A percentile compares a stretch with the other conserved stretches of the same genome.
Conservation (phyloP, 2,888 invertebrate species). For the Dorcus hopei region DNA sequence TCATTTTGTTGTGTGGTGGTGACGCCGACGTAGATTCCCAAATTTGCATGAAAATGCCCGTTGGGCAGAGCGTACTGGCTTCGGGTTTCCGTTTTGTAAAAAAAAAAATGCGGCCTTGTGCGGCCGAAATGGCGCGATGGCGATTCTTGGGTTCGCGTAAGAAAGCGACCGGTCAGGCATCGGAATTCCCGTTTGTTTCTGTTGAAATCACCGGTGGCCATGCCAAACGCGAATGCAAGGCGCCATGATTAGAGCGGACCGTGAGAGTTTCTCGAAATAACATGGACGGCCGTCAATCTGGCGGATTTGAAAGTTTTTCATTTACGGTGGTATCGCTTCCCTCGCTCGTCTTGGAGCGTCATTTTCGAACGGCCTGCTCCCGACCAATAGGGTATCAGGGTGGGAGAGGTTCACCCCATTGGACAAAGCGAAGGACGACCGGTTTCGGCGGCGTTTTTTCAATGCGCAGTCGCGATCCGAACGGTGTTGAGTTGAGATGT, state of each 20-base stretch:
- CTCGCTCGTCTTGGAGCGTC: constrained; percentile 27
- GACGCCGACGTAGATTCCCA: too few species aligned
- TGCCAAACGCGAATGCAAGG: background rate
- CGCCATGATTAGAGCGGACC: background rate
- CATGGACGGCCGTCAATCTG: constrained; percentile 42
- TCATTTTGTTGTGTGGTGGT: too few species aligned
- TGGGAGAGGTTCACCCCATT: constrained; percentile 39
- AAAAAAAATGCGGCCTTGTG: too few species aligned
- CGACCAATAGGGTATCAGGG: constrained; percentile 41
- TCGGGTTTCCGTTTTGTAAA: too few species aligned
- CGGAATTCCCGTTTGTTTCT: background rate
- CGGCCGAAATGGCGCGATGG: too few species aligned
- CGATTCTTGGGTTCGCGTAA: too few species aligned
- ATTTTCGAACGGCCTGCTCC: constrained; percentile 31
- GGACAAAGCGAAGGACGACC: constrained; percentile 44
- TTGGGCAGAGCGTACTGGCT: too few species aligned
- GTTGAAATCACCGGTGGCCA: background rate
- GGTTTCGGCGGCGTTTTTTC: constrained; percentile 30
- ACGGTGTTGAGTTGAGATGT: constrained; percentile 21
- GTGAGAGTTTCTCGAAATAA: constrained; percentile 34
- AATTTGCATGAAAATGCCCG: too few species aligned
- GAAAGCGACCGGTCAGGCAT: background rate
- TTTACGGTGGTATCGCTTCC: constrained; percentile 14
- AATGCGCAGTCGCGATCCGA: constrained; percentile 33
- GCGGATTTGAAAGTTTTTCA: constrained; percentile 32